Percentiles rank a stretch among this genome's conserved stretches.
These are phyloP conservation scores for Thaumetopoea pityocampa DNA, from an alignment of 1,140 invertebrate genomes.

Conservation along the genomic window DNA sequence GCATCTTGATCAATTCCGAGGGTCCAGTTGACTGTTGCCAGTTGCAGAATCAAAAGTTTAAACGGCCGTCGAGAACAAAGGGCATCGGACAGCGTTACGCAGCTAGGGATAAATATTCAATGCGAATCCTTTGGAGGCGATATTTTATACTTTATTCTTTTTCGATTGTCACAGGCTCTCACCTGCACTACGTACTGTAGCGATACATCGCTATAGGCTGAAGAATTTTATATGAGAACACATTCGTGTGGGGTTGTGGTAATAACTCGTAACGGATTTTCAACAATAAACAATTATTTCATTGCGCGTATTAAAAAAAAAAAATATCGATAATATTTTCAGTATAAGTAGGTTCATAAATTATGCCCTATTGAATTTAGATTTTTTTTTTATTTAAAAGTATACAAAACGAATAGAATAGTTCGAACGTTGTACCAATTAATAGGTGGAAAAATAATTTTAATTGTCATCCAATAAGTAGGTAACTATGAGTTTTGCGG, in stretches of 20 bases:
- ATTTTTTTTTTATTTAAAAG: too few species aligned
- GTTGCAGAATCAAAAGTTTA: constrained; percentile 76
- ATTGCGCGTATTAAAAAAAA: too few species aligned
- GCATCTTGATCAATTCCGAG: constrained; percentile 50
- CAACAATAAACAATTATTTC: constrained; percentile 1
- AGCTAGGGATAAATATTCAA: constrained; percentile 70
- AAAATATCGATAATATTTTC: too few species aligned
- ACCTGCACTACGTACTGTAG: constrained; percentile 59
- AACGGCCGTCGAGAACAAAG: constrained; percentile 73
- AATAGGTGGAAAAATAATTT: too few species aligned
- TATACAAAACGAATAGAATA: too few species aligned
- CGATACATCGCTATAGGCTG: constrained; percentile 20
- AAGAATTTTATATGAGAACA: constrained; percentile 26
- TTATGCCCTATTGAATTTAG: too few species aligned
- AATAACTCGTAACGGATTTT: constrained; percentile 20
- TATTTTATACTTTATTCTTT: constrained; percentile 68
- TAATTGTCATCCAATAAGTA: too few species aligned
- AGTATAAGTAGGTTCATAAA: too few species aligned
- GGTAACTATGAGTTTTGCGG: too few species aligned
- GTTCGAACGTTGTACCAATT: too few species aligned
- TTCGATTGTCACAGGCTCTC: constrained; percentile 55
- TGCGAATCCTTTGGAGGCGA: constrained; percentile 71
- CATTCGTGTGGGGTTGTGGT: constrained; percentile 11
- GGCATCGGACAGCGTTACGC: constrained; percentile 57
- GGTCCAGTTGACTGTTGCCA: constrained; percentile 70